phyloP scores from a whole-genome alignment of 2,113 vertebrate genomes.

The Corythaeola cristata region DNA sequence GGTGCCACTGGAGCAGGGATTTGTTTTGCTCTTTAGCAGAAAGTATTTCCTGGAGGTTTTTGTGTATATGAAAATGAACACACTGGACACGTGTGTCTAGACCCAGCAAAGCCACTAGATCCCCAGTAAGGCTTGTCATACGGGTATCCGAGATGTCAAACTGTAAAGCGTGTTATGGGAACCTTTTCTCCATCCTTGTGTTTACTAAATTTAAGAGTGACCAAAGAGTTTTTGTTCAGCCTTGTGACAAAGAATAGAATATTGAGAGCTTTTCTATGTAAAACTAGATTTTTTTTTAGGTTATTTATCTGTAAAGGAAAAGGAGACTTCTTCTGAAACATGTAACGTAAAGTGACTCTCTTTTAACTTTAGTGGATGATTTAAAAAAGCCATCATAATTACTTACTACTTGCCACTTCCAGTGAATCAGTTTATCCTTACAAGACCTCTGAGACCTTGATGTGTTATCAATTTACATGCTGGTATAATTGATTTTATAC shows the following conservation, averaged over 20 bases:
- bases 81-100: neutral
- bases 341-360: neutral
- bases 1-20: rapidly evolving
- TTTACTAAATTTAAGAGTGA: neutral
- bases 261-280: neutral
- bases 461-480: neutral
- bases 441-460: neutral
- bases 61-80: neutral
- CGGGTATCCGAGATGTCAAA: neutral
- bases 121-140: neutral
- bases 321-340: neutral
- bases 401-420: neutral
- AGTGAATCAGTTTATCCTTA: neutral
- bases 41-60: neutral
- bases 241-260: neutral
- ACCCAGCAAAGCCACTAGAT: neutral
- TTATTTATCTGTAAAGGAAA: neutral
- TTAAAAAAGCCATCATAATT: neutral
- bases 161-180: neutral
- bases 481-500: neutral
- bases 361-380: neutral
- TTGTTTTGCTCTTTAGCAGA: neutral
- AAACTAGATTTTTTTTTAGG: neutral
- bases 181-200: neutral
- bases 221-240: neutral